phyloP scores from a whole-genome alignment of 2,113 vertebrate species.

The Rallus limicola region DNA sequence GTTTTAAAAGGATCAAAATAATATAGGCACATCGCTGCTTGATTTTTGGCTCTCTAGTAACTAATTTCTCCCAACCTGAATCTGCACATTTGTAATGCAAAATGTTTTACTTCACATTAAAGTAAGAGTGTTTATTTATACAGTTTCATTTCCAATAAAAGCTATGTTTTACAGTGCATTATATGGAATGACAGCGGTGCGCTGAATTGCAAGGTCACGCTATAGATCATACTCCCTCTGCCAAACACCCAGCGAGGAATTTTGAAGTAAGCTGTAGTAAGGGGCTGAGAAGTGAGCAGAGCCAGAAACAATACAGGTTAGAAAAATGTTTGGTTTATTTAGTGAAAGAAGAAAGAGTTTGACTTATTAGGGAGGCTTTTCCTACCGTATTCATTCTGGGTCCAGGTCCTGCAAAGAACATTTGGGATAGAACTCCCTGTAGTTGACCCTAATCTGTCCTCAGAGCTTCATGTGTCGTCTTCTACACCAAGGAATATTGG shows the following conservation, averaged over 20 bases:
- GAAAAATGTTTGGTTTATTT: constrained; percentile 73
- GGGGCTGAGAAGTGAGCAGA: constrained; percentile 18
- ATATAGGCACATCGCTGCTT: neutral
- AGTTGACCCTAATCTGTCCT: constrained; percentile 57
- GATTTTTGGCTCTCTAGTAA: neutral
- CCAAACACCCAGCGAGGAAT: constrained; percentile 64
- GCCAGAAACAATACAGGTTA: constrained; percentile 73
- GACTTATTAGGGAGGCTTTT: constrained; percentile 61
- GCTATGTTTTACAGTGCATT: constrained; percentile 39
- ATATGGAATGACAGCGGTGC: constrained; percentile 27
- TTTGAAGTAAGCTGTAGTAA: constrained; percentile 59
- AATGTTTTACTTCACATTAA: constrained; percentile 58
- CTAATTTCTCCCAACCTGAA: constrained; percentile 8
- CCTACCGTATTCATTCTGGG: constrained; percentile 31
- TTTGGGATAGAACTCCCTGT: constrained; percentile 56
- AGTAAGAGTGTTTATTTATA: constrained; percentile 62
- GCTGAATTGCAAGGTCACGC: constrained; percentile 56
- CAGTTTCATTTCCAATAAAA: constrained; percentile 69
- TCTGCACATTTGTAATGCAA: constrained; percentile 27
- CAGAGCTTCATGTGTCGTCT: neutral
- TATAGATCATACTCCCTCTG: constrained; percentile 52
- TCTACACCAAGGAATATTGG: neutral
- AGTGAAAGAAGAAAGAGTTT: constrained; percentile 66
- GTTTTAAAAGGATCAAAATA: neutral
- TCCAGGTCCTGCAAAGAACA: constrained; percentile 49